Evolutionary conservation across 2,888 invertebrate genomes (phyloP), one percentile per base, ranked within the genome.

Genomic region (Drosophila helvetica): DNA sequence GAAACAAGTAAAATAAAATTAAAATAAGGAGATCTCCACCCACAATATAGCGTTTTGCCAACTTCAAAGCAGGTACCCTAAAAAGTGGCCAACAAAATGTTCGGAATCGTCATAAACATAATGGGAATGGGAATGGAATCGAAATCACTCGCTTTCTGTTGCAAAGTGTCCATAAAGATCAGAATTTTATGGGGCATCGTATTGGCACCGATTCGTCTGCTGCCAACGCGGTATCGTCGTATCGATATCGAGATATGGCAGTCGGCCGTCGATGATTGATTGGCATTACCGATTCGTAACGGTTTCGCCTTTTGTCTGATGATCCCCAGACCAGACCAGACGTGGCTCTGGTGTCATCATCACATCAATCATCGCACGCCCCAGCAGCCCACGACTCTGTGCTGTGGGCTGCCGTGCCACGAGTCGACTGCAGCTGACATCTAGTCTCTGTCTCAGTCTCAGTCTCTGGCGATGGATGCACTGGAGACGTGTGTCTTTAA

Each of bases 131-230:
- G 43, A 51, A 60, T 18, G 38, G 30, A 19, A 47, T 19, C 38
- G 6, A 22, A 25, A 45, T 43, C 38, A 19, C 7, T 27, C 46
- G 62, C 17, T 17, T 61, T 66, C 53, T 73, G 60, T 63, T 70
- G 46, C 50, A 56, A 55, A 60, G 63, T 63, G 46, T 50, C 79
- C 74, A 86, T 85, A 82, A 82, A 79, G 46, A 79, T 75, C 64
- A 59, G 57, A 75, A 75, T 88, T 88, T 82, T 70, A 86, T 82
- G 62, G 84, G 42, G 59, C 54, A 73, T 83, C 50, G 62, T 56
- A 74, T 86, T 88, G 85, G 85, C 85, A 85, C 89, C 85, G 81
- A 77, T 84, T 87, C 85, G 85, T 88, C 85, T 85, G 77, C 89
- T 86, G 75, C 78, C 62, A 65, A 63, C 64, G 58, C 63, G 60